Base-by-base conservation (phyloP, 92 coral and sea anemone genomes). In the Bergia puertoricense region DNA sequence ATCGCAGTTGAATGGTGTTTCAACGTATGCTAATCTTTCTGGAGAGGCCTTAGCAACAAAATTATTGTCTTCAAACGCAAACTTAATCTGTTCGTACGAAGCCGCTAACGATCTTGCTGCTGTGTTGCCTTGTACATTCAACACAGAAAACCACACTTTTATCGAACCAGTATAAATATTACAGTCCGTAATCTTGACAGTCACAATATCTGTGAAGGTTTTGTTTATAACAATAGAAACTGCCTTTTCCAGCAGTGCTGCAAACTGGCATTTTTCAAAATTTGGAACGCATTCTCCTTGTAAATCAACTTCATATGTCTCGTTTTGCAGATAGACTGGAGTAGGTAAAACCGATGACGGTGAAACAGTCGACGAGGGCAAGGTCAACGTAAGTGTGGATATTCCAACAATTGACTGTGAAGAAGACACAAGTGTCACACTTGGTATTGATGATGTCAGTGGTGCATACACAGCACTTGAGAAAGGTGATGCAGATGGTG, bases 201-300 rank as follows among this genome's bases (percentile, higher is more conserved):
- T 72, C 77, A 84, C 43, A 84, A 72, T 50, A 15, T 44, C 8
- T 44, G 68, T 74, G 43, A 4, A 16, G 23, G 45, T 15, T 16
- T 42, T 41, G 44, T 71, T 48, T 45, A 84, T 6, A 48, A 72
- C 59, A 75, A 46, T 9, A 1, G 59, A 69, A 46, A 72, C 30
- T 84, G 69, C 44, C 66, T 69, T 20, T 48, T 71, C 87, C 39
- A 84, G 77, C 43, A 48, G 8, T 48, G 66, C 2, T 30, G 87
- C 78, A 72, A 84, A 84, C 7, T 84, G 77, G 79, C 87, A 84
- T 71, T 84, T 46, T 14, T 69, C 44, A 71, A 84, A 84, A 30
- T 20, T 71, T 7, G 66, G 20, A 15, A 44, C 78, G 36, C 87
- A 84, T 48, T 84, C 87, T 36, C 87, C 87, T 45, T 69, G 69